Conservation (phyloP, 2,888 invertebrate genomes). For the Synergus japonicus region DNA sequence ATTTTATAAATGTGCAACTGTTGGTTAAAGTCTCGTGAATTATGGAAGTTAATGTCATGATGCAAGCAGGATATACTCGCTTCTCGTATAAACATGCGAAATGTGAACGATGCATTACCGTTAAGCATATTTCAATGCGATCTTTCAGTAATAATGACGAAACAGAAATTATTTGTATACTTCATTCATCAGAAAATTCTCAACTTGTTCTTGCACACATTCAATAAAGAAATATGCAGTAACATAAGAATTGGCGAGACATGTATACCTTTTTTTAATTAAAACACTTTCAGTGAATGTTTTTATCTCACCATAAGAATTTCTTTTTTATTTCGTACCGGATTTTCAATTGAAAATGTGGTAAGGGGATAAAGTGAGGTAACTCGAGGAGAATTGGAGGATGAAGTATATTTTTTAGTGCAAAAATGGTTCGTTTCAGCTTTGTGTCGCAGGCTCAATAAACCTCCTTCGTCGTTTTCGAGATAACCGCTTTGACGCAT, state of each 20-base stretch:
- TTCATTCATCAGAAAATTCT: constrained; percentile 5
- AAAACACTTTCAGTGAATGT: not conserved
- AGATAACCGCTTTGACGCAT: constrained; percentile 56
- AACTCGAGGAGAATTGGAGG: constrained; percentile 15
- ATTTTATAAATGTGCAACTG: constrained; percentile 14
- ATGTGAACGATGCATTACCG: not conserved
- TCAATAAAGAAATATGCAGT: not conserved
- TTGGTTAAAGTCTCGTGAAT: constrained; percentile 1
- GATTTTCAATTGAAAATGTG: constrained; percentile 13
- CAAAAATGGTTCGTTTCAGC: constrained; percentile 29
- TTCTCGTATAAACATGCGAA: constrained; percentile 7
- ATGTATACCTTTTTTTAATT: not conserved
- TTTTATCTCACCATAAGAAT: not conserved
- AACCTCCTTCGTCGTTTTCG: constrained; percentile 43
- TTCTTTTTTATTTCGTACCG: not conserved
- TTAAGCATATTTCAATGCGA: constrained; percentile 33
- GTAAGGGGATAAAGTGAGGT: constrained; percentile 12
- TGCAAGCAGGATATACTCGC: not conserved
- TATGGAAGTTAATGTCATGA: constrained; percentile 18
- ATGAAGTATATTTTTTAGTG: constrained; percentile 16
- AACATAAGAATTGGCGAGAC: no score
- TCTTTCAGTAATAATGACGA: not conserved
- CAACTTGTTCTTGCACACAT: not conserved
- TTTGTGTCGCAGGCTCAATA: constrained; percentile 27
- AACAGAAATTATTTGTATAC: not conserved